These are phyloP conservation scores for Zaprionus capensis DNA, from an alignment of 1,140 invertebrate genomes.

Conservation along the genomic window DNA sequence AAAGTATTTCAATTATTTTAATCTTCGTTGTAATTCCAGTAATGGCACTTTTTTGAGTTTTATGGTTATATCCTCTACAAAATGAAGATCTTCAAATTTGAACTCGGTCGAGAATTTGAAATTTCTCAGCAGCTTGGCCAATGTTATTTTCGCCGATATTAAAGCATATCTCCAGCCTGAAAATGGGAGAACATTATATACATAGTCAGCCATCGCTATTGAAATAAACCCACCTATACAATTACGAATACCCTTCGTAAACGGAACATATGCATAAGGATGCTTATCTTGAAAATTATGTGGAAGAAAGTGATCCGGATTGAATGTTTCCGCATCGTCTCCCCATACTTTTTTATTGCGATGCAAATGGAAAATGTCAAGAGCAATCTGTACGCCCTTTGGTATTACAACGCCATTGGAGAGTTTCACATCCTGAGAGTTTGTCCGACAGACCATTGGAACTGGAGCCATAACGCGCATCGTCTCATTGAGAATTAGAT, in stretches of 20 bases:
- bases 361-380: conserved; percentile 71
- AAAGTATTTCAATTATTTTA: conserved; percentile 1
- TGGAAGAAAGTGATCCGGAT: conserved; percentile 79
- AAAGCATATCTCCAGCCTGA: conserved; percentile 77
- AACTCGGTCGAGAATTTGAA: conserved; percentile 68
- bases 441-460: conserved; percentile 70
- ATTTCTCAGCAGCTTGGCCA: conserved; percentile 73
- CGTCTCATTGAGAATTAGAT: conserved; percentile 88
- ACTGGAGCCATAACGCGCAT: conserved; percentile 84
- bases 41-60: conserved; percentile 64
- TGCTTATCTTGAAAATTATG: conserved; percentile 64
- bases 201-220: neutral
- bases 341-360: conserved; percentile 74
- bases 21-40: conserved; percentile 48
- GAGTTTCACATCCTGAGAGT: conserved; percentile 54
- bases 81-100: conserved; percentile 68
- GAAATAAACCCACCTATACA: conserved; percentile 71
- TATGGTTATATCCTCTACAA: conserved; percentile 78
- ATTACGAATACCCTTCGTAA: conserved; percentile 75
- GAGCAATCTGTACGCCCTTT: conserved; percentile 58
- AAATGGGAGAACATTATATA: neutral
- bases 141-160: conserved; percentile 66
- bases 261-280: conserved; percentile 78
- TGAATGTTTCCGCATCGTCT: conserved; percentile 67
- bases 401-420: conserved; percentile 69